Base-by-base conservation (phyloP, 2,888 invertebrate genomes). In the Meandrusa payeni region DNA sequence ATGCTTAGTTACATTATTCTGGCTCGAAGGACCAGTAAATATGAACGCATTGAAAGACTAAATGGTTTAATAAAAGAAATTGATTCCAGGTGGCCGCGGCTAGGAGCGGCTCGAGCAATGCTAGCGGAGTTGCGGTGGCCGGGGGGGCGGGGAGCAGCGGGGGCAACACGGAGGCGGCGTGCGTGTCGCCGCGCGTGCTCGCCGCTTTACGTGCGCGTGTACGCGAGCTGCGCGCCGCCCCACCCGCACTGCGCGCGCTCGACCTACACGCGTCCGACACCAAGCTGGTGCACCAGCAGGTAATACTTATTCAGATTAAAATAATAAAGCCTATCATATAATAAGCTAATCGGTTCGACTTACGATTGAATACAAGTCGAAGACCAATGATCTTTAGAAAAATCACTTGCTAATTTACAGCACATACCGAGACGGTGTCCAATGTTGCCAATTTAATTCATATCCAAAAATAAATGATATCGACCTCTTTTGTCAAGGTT, bases 171-270 rank as follows among this genome's bases (percentile, higher is more conserved):
- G 51, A 48, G 44, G 51, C 40, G 41, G 60, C 55, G 40, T 73
- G 77, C 64, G 73, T 94, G 58, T 93, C 95, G 45, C 94, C 96
- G 52, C 90, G 93, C 47, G 91, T 91, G 57, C 92, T 94, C 33
- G 90, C 93, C 20, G 91, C 93, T 27, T 95, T 97, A 94, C 85
- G 95, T 13, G 94, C 95, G 64, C 91, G 97, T 15, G 95, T 94
- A 64, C 92, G 94, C 51, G 97, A 96, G 76, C 86, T 97, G 57
- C 90, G 94, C 41, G 92, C 92, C 62, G 90, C 94, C 36, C 93
- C 95, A 2, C 91, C 93, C 70, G 95, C 94, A 64, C 93, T 93
- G 68, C 88, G 95, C 38, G 96, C 97, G 32, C 88, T 94, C 48
- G 89, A 91, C 51, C 87, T 94, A 73, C 92, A 93, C 47, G 89